Base-by-base conservation (phyloP, 2,113 vertebrate genomes). In the Stictonetta naevosa region DNA sequence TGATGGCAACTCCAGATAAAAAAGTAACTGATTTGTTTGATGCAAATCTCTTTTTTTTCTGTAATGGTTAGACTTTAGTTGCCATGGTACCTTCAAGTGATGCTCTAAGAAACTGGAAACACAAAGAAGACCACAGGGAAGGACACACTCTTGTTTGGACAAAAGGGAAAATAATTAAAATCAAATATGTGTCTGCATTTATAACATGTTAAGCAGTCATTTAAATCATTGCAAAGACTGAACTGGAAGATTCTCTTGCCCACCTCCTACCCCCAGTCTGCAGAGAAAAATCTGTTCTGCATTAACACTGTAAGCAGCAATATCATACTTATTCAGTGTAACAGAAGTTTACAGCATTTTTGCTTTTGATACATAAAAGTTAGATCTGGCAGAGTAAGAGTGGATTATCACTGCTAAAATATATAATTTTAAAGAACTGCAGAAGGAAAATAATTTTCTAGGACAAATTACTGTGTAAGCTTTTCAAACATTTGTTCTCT, bases 131-230 rank as follows among this genome's bases (percentile, higher is more conserved):
- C 0, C 5, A 38, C 14, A 20, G 62, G 42, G 60, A 86, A 25
- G 3, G 22, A 42, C 3, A 10, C 4, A 5, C 0, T 0, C 3
- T 50, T 46, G 4, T 8, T 28, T 46, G 18, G 29, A 21, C 11
- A 94, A 79, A 82, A 72, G 8, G 7, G 46, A 74, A 44, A 90
- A 53, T 16, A 56, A 11, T 46, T 76, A 46, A 76, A 86, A 36
- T 1, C 14, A 59, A 46, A 55, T 29, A 55, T 6, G 1, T 22
- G 25, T n/a, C 8, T 64, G 12, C 42, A n/a, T 25, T 69, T 60
- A 8, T 6, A 73, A 31, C 10, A 14, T 36, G 12, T 2, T 44
- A n/a, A 50, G 18, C 22, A 8, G 16, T 71, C 3, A 34, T 85
- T 86, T 67, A 29, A 38, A 36, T 7, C 0, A 52, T 23, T 86